Conservation (phyloP, 2,113 vertebrate species). For the Corynorhinus townsendii region DNA sequence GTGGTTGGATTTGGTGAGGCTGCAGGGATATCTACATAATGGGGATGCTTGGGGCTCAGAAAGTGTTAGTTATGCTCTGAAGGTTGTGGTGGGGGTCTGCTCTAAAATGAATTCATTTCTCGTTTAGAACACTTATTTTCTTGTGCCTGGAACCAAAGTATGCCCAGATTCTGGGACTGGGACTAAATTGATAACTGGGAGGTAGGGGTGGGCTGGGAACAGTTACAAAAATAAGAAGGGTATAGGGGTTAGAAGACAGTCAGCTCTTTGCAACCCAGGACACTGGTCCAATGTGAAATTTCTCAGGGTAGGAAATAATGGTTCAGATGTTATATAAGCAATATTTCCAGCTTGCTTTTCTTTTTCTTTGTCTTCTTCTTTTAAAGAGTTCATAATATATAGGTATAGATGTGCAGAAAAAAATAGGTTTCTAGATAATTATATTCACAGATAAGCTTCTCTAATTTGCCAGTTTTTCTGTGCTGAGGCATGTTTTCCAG, state of each 20-base stretch:
- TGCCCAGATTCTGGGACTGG: background rate
- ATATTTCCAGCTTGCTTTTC: background rate
- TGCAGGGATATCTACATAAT: background rate
- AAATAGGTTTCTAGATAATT: slow-evolving; percentile 30
- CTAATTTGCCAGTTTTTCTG: slow-evolving; percentile 41
- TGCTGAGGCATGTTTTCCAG: slow-evolving; percentile 48
- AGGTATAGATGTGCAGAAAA: background rate
- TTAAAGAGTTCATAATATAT: background rate
- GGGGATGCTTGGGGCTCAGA: background rate
- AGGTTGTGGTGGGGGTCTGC: background rate
- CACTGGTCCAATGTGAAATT: background rate
- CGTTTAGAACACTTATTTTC: background rate
- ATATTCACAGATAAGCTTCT: slow-evolving; percentile 11
- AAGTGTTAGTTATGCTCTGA: background rate
- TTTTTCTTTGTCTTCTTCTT: background rate
- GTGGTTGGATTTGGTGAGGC: background rate
- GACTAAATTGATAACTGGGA: background rate
- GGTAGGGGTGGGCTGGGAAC: background rate
- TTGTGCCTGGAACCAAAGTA: background rate
- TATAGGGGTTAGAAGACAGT: background rate
- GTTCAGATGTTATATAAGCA: background rate
- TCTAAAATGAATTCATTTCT: background rate
- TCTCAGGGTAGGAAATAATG: background rate
- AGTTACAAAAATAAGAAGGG: background rate
- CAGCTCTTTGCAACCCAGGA: background rate